Base-by-base conservation (phyloP, 2,113 vertebrate genomes). In the Brachionichthys hirsutus region DNA sequence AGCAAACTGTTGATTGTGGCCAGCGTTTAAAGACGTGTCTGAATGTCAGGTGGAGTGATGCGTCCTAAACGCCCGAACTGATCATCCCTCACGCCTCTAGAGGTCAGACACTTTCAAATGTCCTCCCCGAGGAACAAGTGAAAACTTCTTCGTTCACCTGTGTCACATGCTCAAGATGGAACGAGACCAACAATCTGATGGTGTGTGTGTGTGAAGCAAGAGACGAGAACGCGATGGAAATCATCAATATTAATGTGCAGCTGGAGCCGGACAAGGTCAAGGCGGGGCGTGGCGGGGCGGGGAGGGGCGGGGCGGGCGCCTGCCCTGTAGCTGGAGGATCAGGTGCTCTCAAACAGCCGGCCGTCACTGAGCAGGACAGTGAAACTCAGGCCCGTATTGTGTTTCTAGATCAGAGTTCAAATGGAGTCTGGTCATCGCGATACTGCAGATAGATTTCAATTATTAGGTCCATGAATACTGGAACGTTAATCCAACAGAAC, bases 181-280 rank as follows among this genome's bases (percentile, higher is more conserved):
- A 12, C 3, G 3, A 30, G 38, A 51, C 12, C 46, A 38, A 51
- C 43, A 62, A 58, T 13, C 35, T 7, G 51, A 0, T 30, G 40
- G 30, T 24, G 3, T 34, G 44, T 17, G 50, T 75, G 13, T 48
- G 56, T 53, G 18, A 30, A 30, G 24, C 24, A 4, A 30, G 24
- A 30, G 12, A 43, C 0, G 42, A 15, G 12, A 43, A 43, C 13
- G 42, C 8, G 24, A 30, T 40, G 46, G 60, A 81, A 42, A 60
- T 38, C 10, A 73, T 77, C 54, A 58, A 59, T 6, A 77, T 57
- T 75, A n/a, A n/a, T 81, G 82, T 85, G 80, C 78, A 71, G 65
- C 54, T 52, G 59, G n/a, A 22, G 38, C 19, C 58, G 46, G 62
- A 56, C 67, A 62, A 48, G 64, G 66, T n/a, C n/a, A n/a, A n/a